Evolutionary conservation across 64 coral and sea anemone genomes (phyloP).

Genomic region (Stylophora pistillata): DNA sequence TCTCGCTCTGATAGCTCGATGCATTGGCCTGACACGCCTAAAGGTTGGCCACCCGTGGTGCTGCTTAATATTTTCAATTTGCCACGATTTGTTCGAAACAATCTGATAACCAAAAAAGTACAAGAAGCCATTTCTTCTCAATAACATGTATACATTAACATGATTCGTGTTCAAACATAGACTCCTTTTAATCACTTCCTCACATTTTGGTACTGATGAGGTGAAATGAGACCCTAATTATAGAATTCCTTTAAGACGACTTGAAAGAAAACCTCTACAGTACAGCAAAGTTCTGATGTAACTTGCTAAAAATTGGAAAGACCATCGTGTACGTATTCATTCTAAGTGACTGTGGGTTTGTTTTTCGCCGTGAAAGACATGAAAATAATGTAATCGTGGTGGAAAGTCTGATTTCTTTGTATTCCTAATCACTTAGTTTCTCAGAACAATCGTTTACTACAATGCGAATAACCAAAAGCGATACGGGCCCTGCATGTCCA

Average conservation of each 20-base stretch:
- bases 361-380: background rate
- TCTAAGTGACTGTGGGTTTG: background rate
- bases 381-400: slow-evolving; percentile 37
- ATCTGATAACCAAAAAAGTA: slow-evolving; percentile 9
- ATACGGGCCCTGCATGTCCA: slow-evolving; percentile 4
- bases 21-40: slow-evolving; percentile 18
- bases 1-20: slow-evolving; percentile 14
- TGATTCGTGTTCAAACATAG: slow-evolving; percentile 12
- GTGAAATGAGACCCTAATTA: background rate
- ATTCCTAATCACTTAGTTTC: slow-evolving; percentile 37
- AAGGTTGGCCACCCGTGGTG: slow-evolving; percentile 12
- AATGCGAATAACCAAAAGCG: slow-evolving; percentile 31
- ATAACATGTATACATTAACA: slow-evolving; percentile 2
- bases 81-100: slow-evolving; percentile 21
- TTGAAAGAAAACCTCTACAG: background rate
- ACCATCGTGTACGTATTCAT: background rate
- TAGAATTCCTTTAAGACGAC: background rate
- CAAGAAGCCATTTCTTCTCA: background rate
- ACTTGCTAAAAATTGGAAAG: background rate
- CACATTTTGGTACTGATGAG: background rate
- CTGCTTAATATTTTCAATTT: slow-evolving; percentile 24
- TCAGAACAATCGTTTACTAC: slow-evolving; percentile 13
- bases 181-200: background rate
- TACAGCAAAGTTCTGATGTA: background rate
- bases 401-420: slow-evolving; percentile 1